Base-by-base conservation (phyloP, 1,140 invertebrate genomes). In the Drosophila teissieri region DNA sequence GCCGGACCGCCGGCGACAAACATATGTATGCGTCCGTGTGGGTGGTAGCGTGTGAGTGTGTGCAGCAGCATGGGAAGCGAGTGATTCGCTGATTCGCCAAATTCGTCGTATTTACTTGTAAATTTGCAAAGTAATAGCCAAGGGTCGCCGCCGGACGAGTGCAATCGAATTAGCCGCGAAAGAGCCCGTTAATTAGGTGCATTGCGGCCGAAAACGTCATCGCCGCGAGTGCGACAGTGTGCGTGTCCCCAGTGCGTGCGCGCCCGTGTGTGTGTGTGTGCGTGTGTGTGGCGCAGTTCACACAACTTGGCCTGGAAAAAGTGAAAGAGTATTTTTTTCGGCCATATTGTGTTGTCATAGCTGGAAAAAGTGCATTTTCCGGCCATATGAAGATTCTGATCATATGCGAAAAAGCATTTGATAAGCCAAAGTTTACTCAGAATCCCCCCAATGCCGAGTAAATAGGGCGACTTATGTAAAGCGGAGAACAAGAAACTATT, bases 241-340 rank as follows among this genome's bases (percentile, higher is more conserved):
- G 70, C 58, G 69, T 69, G 54, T 67, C 36, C 53, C 37, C 49
- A 51, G 56, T 58, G 67, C 52, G 54, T 56, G 54, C 57, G 63
- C 15, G 49, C 57, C 54, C 17, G 62, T 58, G 67, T 53, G 42
- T 27, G 55, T 58, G 57, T 70, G 53, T 70, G 62, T 65, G 44
- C 37, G 58, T 54, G 69, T 63, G 45, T 55, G 73, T 72, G 58
- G 80, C 79, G 80, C 79, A 82, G 73, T 81, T 73, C 79, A 81
- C 63, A 81, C 73, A 81, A 82, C 57, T 88, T 86, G 83, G 83
- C 83, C 83, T 88, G 83, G 86, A 88, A 88, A 88, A 88, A 88
- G 83, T 88, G 83, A 88, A 88, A 88, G 83, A 88, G 70, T 56
- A 57, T 76, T 76, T 76, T 76, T 73, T 76, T 76, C 73, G 84